A percentile compares a stretch with the other conserved stretches of the same genome.
phyloP scores from a whole-genome alignment of 2,113 vertebrate genomes.

The Chionis minor region DNA sequence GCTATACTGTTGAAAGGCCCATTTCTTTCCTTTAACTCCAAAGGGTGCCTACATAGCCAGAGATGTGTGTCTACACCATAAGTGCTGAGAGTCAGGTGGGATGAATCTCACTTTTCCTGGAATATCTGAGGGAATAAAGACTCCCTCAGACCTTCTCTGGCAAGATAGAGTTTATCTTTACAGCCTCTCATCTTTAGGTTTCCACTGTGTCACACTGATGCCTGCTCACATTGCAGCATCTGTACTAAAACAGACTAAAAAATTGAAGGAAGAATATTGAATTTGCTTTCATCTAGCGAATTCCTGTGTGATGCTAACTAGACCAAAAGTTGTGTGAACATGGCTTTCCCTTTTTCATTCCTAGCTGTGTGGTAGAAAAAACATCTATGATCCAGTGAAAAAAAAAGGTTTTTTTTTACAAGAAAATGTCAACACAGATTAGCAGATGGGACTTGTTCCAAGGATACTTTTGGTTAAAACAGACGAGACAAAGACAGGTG shows the following conservation, averaged over 20 bases:
- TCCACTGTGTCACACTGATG: neutral
- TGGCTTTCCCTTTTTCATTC: neutral
- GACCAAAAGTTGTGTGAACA: neutral
- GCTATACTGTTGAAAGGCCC: neutral
- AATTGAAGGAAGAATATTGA: neutral
- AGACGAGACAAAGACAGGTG: neutral
- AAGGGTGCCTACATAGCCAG: neutral
- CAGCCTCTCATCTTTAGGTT: neutral
- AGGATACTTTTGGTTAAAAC: neutral
- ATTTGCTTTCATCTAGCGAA: constrained; percentile 2
- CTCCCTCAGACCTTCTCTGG: neutral
- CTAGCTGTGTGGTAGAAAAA: neutral
- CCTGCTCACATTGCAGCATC: neutral
- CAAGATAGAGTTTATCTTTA: neutral
- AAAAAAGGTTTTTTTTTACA: neutral
- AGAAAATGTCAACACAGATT: neutral
- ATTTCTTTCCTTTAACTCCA: neutral
- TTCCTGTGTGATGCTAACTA: neutral
- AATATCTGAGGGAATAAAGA: neutral
- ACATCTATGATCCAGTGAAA: neutral
- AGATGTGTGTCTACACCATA: neutral
- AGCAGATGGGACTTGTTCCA: neutral
- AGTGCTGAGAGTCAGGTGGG: neutral
- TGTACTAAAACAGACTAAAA: neutral
- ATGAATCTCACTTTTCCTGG: neutral